Conservation (phyloP, 2,113 vertebrate species). For the Pseudolaguvia tuberculata region DNA sequence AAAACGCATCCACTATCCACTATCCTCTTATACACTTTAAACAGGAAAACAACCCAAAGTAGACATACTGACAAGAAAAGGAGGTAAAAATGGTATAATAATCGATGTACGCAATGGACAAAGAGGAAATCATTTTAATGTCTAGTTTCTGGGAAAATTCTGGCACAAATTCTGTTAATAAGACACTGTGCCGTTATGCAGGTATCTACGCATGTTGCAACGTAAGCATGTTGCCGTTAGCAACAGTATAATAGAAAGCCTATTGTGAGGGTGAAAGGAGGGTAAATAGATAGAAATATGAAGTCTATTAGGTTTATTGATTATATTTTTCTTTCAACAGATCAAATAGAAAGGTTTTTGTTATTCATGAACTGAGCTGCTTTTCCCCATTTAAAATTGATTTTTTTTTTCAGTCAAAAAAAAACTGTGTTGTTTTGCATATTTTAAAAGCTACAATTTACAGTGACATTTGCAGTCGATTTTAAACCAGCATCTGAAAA, state of each 20-base stretch:
- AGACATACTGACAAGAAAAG: no score
- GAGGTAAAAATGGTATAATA: no score
- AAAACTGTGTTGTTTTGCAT: background rate
- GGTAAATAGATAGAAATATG: background rate
- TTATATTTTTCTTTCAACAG: background rate
- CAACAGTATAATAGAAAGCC: background rate
- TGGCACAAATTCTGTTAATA: no score
- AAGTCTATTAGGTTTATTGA: background rate
- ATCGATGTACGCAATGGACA: no score
- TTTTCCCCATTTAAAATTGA: background rate
- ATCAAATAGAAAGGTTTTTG: slow-evolving; percentile 2
- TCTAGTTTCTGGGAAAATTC: no score
- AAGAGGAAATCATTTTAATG: no score
- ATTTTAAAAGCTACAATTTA: background rate
- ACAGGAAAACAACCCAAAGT: background rate
- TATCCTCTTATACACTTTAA: background rate
- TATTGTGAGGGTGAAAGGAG: background rate
- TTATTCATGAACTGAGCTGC: background rate
- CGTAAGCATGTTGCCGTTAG: slow-evolving; percentile 1
- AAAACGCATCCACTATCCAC: no score
- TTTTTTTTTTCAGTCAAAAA: background rate
- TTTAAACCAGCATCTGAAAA: background rate
- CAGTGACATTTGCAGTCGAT: background rate
- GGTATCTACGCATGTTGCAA: background rate
- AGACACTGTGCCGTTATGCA: no score